Conservation (phyloP, 2,113 vertebrate species). For the Myiagra hebetior region DNA sequence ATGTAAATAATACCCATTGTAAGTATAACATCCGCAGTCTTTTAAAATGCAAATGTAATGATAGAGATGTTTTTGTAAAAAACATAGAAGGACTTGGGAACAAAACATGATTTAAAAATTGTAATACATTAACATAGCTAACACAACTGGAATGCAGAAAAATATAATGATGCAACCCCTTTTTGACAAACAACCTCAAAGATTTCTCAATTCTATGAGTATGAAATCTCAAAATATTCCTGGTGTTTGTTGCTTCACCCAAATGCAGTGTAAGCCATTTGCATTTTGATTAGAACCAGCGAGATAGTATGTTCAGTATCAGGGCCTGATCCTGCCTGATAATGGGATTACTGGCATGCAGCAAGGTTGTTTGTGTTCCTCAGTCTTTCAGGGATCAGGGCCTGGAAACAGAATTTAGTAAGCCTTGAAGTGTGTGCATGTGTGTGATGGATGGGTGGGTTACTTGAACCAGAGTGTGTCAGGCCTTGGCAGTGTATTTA, state of each 20-base stretch:
- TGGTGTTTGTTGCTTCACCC: not conserved
- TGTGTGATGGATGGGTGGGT: not conserved
- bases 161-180: not conserved
- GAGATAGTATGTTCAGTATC: not conserved
- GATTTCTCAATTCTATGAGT: not conserved
- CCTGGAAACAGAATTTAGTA: not conserved
- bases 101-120: constrained; percentile 35
- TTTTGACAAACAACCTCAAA: not conserved
- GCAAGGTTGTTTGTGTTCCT: not conserved
- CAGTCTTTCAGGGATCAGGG: not conserved
- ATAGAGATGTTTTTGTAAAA: constrained; percentile 51
- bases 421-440: not conserved
- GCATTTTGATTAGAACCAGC: constrained; percentile 31
- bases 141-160: not conserved
- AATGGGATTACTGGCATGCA: constrained; percentile 2
- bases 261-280: not conserved
- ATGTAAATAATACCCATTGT: constrained; percentile 60
- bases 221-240: not conserved
- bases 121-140: not conserved
- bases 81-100: constrained; percentile 29
- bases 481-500: constrained; percentile 7
- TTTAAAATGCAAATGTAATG: constrained; percentile 66
- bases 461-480: constrained; percentile 24
- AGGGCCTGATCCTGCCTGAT: constrained; percentile 43
- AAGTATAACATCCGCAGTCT: constrained; percentile 47